Conservation (phyloP, 2,113 vertebrate genomes). For the Eolophus roseicapilla region DNA sequence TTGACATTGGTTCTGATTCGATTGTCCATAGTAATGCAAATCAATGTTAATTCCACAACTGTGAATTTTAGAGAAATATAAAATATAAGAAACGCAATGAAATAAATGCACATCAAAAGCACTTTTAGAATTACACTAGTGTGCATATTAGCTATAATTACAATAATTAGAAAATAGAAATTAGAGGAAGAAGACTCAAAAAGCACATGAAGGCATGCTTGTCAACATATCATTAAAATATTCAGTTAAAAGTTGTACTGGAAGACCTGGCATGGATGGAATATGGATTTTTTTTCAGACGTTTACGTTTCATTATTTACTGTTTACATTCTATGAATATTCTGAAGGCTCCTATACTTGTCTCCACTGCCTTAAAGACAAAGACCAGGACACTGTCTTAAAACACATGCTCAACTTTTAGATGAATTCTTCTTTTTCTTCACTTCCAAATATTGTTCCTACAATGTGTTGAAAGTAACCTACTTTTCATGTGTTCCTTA, state of each 20-base stretch:
- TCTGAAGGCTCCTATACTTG: not conserved
- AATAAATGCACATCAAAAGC: not conserved
- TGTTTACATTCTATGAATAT: not conserved
- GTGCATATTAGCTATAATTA: not conserved
- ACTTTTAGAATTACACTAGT: not conserved
- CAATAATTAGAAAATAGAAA: conserved; percentile 27
- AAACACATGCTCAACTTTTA: not conserved
- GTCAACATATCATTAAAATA: conserved; percentile 15
- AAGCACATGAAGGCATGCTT: not conserved
- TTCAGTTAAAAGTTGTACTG: not conserved
- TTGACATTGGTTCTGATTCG: not conserved
- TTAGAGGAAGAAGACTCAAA: conserved; percentile 20
- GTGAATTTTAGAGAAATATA: not conserved
- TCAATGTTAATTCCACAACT: not conserved
- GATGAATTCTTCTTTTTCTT: not conserved
- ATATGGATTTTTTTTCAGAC: not conserved
- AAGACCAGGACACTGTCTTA: not conserved
- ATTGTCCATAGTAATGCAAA: not conserved
- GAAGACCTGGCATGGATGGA: not conserved
- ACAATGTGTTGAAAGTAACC: conserved; percentile 40
- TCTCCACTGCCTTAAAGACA: not conserved
- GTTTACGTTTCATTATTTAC: not conserved
- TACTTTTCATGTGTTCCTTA: conserved; percentile 49
- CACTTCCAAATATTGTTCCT: not conserved
- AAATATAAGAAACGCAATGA: not conserved